Conservation (phyloP, 2,888 invertebrate genomes). For the Lepidonotus clava region DNA sequence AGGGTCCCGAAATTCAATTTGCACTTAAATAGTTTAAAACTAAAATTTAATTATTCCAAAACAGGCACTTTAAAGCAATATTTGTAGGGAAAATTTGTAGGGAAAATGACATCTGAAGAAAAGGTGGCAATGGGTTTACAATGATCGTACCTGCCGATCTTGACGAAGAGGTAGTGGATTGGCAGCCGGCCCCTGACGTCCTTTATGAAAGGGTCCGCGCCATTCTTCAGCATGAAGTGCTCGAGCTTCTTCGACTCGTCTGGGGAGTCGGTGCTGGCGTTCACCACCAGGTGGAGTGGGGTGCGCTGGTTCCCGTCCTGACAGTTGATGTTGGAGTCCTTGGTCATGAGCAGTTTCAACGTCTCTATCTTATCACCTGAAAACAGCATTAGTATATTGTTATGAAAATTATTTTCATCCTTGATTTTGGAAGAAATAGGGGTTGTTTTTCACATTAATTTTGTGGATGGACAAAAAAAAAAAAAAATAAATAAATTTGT, state of each 20-base stretch:
- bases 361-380: no score
- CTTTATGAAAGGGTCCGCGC: constrained; percentile 76
- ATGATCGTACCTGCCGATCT: constrained; percentile 62
- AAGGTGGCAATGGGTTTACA: no score
- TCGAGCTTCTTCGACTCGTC: constrained; percentile 81
- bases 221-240: constrained; percentile 79
- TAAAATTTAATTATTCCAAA: not conserved
- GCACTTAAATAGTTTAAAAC: no score
- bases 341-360: not conserved
- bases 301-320: constrained; percentile 68
- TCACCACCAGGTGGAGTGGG: constrained; percentile 81
- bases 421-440: no score
- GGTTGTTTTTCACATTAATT: no score
- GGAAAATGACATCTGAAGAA: no score
- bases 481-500: no score
- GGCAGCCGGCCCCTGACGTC: constrained; percentile 79
- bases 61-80: not conserved
- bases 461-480: no score
- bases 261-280: constrained; percentile 78
- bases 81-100: not conserved
- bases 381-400: no score
- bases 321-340: constrained; percentile 3
- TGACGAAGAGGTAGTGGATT: constrained; percentile 81
- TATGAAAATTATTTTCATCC: no score
- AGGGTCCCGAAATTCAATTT: no score